Percentiles rank a stretch among this genome's conserved stretches.
Conservation (phyloP, 2,113 vertebrate genomes). For the Strigops habroptila region DNA sequence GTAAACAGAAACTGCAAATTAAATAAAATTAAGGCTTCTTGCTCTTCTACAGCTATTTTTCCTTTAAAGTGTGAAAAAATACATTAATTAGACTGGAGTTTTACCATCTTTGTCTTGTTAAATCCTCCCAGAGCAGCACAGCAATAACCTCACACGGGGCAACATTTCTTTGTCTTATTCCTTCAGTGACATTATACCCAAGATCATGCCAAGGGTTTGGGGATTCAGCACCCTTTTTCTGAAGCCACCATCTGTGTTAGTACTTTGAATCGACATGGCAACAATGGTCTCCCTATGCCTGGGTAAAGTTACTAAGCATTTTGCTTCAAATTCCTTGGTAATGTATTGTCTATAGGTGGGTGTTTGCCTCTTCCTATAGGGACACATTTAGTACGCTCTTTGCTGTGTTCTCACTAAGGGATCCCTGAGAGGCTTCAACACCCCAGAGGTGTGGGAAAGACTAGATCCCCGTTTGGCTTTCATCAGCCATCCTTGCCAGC, state of each 20-base stretch:
- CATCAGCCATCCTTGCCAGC: background rate
- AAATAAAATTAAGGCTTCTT: background rate
- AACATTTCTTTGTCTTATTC: background rate
- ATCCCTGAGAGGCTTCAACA: background rate
- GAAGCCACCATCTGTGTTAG: background rate
- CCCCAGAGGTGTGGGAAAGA: background rate
- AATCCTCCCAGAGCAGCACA: background rate
- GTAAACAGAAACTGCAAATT: background rate
- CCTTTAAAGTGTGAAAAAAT: background rate
- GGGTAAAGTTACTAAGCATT: background rate
- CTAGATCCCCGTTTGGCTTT: background rate
- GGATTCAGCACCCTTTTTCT: background rate
- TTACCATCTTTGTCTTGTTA: background rate
- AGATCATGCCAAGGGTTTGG: background rate
- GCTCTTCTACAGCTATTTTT: background rate
- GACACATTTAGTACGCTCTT: accelerated
- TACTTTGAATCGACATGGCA: background rate
- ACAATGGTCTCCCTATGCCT: background rate
- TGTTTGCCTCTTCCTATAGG: background rate
- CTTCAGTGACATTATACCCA: background rate
- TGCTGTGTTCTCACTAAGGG: background rate
- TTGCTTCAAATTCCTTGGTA: background rate
- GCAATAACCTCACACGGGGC: accelerated
- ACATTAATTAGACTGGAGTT: background rate
- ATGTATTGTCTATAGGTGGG: background rate